Evolutionary conservation across 2,113 vertebrate species (phyloP).

Genomic region (Lepus americanus): DNA sequence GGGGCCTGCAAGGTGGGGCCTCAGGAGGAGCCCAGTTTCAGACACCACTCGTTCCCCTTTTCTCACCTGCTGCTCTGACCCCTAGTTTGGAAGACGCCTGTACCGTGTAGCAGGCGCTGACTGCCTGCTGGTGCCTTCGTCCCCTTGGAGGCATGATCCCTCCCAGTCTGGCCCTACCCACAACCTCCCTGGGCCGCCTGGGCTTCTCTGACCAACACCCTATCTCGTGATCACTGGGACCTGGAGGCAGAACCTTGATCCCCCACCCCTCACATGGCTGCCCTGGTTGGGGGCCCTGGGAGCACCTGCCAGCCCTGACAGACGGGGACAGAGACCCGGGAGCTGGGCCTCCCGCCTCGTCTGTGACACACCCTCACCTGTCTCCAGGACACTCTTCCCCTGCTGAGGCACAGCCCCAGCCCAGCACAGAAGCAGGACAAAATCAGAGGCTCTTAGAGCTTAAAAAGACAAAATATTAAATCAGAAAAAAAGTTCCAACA

Average conservation of each 20-base stretch:
- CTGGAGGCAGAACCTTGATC: neutral
- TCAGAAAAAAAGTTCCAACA: neutral
- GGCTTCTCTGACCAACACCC: neutral
- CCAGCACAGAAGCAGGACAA: slow-evolving; percentile 44
- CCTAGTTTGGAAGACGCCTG: neutral
- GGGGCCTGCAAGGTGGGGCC: neutral
- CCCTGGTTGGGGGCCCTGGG: neutral
- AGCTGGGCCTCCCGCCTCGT: slow-evolving; percentile 67
- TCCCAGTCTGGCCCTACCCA: neutral
- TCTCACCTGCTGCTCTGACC: neutral
- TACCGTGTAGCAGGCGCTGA: neutral
- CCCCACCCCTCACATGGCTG: neutral
- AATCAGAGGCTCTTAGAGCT: slow-evolving; percentile 26
- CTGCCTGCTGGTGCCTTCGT: slow-evolving; percentile 53
- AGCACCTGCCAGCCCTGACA: neutral
- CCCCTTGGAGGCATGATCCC: slow-evolving; percentile 50
- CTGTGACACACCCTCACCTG: neutral
- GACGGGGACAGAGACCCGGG: slow-evolving; percentile 50
- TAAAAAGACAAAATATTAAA: neutral
- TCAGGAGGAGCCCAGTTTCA: rapidly evolving
- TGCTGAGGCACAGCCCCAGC: neutral
- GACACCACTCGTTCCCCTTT: rapidly evolving
- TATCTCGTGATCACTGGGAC: neutral
- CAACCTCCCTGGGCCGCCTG: neutral
- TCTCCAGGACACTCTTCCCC: neutral